Evolutionary conservation across 2,113 vertebrate species (phyloP).

Genomic region (Candoia aspera): DNA sequence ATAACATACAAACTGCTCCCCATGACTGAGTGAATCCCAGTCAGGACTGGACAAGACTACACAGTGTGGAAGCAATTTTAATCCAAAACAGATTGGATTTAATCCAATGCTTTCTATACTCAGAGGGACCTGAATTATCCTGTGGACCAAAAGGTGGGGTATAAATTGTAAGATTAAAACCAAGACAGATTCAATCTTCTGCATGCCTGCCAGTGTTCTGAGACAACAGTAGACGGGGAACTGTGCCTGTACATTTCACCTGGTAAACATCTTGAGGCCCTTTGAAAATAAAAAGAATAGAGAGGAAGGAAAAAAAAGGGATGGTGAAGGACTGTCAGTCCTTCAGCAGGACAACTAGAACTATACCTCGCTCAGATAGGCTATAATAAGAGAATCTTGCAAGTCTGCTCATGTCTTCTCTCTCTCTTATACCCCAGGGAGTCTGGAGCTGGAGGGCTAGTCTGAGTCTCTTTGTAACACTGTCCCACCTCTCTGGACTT

Average conservation of each 20-base stretch:
- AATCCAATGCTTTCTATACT: conserved; percentile 31
- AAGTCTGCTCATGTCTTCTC: neutral
- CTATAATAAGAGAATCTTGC: neutral
- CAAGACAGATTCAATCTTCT: conserved; percentile 30
- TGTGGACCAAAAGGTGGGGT: neutral
- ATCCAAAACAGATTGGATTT: neutral
- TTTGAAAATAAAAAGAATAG: conserved; percentile 21
- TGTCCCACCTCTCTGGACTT: neutral
- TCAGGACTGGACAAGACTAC: neutral
- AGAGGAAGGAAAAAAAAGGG: neutral
- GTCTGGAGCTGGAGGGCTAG: neutral
- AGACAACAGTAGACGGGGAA: too few species aligned
- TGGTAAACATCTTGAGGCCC: neutral
- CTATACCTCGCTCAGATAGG: neutral
- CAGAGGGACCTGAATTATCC: neutral
- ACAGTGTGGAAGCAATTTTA: neutral
- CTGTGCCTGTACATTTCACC: neutral
- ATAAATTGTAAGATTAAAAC: neutral
- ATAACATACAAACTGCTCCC: neutral
- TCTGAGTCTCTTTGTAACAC: neutral
- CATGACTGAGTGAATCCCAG: neutral
- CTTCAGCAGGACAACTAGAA: neutral
- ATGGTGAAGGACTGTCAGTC: neutral
- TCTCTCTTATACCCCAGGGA: neutral
- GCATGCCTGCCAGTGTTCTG: conserved; percentile 13